Base-by-base conservation (phyloP, 2,888 invertebrate species). In the Agrochola lychnidis region DNA sequence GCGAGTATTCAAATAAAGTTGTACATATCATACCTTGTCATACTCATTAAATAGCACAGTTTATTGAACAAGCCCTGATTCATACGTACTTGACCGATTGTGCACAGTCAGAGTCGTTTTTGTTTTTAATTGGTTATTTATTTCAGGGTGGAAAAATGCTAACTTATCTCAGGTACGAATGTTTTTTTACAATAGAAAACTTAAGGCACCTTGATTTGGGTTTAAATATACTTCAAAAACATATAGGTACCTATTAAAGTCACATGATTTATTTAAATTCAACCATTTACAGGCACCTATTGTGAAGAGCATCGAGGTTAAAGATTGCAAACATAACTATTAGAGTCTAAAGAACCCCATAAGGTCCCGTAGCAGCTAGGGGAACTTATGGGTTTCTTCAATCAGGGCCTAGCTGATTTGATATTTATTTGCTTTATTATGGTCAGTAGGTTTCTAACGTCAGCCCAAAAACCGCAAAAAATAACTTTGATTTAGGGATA, bases 1-100 rank as follows among this genome's bases (percentile, higher is more conserved):
- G 59, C 85, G 1, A 51, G 83, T 85, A 84, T 81, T 76, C 57
- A 77, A 84, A 84, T 81, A 67, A 71, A 76, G 36, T 25, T 57
- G 61, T 53, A 66, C 19, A 7, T 68, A 61, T 0, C 19, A 51
- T 51, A 51, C 68, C 63, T 48, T 63, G 53, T 77, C 74, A 70
- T 19, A n/a, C 12, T 66, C 57, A 76, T 69, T 66, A 70, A 16
- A 45, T 12, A 61, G 30, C 12, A 25, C 62, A 56, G 42, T 84
- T 70, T 80, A 76, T 64, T 70, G 67, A 67, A 59, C 30, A 36
- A 51, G 48, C 6, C 6, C 62, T 70, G 64, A 79, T 53, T 67
- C 53, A 75, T 59, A 22, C 63, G 59, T 66, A 79, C 64, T 75
- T 72, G 69, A 66, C 56, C 73, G 30, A 56, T 30, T 56, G 25